Percentiles rank a stretch among this genome's conserved stretches.
Conservation (phyloP, 2,113 vertebrate species). For the Anthoscopus minutus region DNA sequence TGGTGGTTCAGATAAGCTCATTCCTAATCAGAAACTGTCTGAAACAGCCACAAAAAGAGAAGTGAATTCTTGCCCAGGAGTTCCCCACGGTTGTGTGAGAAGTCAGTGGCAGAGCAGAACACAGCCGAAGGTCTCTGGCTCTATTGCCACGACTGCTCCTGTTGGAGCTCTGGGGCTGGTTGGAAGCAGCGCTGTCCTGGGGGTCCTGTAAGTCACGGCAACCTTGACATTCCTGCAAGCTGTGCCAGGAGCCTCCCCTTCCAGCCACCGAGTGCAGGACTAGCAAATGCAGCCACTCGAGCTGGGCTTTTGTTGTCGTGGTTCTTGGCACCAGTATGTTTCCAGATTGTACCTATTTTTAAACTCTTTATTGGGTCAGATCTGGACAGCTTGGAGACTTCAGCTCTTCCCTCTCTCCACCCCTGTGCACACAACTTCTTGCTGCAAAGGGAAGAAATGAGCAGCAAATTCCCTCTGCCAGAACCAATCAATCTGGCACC, state of each 20-base stretch:
- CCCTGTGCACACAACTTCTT: slow-evolving; percentile 55
- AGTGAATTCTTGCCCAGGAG: neutral
- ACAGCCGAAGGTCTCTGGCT: neutral
- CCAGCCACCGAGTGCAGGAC: neutral
- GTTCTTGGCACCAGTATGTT: slow-evolving; percentile 61
- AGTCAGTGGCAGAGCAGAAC: neutral
- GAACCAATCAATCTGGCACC: slow-evolving; percentile 71
- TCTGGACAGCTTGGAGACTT: slow-evolving; percentile 71
- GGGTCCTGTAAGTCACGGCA: neutral
- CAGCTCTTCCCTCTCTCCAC: slow-evolving; percentile 38
- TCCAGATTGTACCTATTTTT: slow-evolving; percentile 77
- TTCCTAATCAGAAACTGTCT: neutral
- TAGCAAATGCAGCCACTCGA: neutral
- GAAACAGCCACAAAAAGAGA: neutral
- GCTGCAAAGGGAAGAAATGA: slow-evolving; percentile 60
- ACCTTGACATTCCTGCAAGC: neutral
- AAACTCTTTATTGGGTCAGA: slow-evolving; percentile 68
- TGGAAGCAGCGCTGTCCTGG: neutral
- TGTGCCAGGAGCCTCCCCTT: neutral
- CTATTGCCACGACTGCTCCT: neutral
- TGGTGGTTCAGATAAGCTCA: neutral
- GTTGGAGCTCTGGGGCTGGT: neutral
- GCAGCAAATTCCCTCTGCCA: slow-evolving; percentile 64
- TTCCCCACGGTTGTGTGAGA: neutral
- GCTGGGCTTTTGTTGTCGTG: slow-evolving; percentile 15